Percentiles rank a stretch among this genome's conserved stretches.
phyloP scores from a whole-genome alignment of 64 coral and sea anemone genomes.

The Montipora foliosa region DNA sequence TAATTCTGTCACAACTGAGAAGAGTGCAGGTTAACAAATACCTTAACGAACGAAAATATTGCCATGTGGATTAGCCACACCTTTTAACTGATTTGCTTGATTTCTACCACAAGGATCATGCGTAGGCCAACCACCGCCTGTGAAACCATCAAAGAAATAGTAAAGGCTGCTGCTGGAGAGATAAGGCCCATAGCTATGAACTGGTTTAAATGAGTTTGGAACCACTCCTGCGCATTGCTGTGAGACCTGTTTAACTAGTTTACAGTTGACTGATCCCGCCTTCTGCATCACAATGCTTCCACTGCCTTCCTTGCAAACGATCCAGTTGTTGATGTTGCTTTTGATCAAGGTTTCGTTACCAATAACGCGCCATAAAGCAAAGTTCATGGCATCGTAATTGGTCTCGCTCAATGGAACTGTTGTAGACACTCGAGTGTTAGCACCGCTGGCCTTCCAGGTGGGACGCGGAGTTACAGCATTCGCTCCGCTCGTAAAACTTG shows the following conservation, averaged over 20 bases:
- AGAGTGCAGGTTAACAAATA: neutral
- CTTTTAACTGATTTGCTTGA: conserved; percentile 41
- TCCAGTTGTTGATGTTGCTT: conserved; percentile 3
- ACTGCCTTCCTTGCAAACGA: conserved; percentile 27
- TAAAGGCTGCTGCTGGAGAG: neutral
- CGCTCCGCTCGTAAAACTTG: neutral
- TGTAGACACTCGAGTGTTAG: conserved; percentile 39
- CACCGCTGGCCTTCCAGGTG: neutral
- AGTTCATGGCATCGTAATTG: neutral
- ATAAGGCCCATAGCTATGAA: too few species aligned
- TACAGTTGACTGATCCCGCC: conserved; percentile 21
- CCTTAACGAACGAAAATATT: conserved; percentile 57
- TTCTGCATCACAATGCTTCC: conserved; percentile 45
- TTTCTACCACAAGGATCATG: conserved; percentile 56
- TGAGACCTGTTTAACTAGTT: conserved; percentile 31
- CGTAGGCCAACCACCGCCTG: too few species aligned
- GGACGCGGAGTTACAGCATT: conserved; percentile 57
- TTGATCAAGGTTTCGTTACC: conserved; percentile 58
- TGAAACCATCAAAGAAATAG: conserved; percentile 42
- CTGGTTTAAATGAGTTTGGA: neutral
- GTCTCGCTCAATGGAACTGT: conserved; percentile 30
- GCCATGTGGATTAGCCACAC: conserved; percentile 44
- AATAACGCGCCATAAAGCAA: conserved; percentile 26
- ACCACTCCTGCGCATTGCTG: neutral
- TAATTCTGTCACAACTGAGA: too few species aligned